Conservation (phyloP, 2,113 vertebrate genomes). For the Forbesichthys agassizii region DNA sequence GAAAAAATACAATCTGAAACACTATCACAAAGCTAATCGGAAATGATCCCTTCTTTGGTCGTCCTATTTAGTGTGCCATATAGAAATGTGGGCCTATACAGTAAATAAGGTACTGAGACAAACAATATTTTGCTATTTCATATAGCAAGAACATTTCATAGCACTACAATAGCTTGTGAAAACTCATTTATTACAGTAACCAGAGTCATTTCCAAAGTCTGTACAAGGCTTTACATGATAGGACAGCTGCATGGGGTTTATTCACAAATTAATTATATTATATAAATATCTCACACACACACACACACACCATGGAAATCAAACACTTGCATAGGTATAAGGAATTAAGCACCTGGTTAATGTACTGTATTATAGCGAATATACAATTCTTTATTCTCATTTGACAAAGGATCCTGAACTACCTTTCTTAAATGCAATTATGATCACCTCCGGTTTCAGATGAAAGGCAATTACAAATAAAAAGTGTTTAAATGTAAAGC, state of each 20-base stretch:
- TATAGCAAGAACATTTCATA: neutral
- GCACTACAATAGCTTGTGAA: slow-evolving; percentile 38
- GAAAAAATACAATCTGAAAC: too few species aligned
- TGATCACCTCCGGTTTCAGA: too few species aligned
- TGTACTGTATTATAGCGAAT: too few species aligned
- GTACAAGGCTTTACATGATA: slow-evolving; percentile 50
- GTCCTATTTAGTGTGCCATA: too few species aligned
- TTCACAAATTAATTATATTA: slow-evolving; percentile 41
- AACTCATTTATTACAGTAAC: slow-evolving; percentile 65
- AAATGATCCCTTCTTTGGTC: too few species aligned
- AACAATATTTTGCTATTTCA: neutral
- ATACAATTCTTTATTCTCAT: too few species aligned
- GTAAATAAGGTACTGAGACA: neutral
- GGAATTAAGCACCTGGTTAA: slow-evolving; percentile 65
- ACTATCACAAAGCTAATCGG: too few species aligned
- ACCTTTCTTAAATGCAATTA: too few species aligned
- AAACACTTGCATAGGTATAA: slow-evolving; percentile 73
- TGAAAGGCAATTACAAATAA: too few species aligned
- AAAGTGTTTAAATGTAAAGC: too few species aligned
- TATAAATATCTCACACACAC: slow-evolving; percentile 28
- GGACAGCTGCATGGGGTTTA: slow-evolving; percentile 33
- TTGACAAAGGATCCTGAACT: too few species aligned
- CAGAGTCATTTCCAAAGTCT: slow-evolving; percentile 50
- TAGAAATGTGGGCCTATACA: neutral
- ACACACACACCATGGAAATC: slow-evolving; percentile 51